phyloP scores from a whole-genome alignment of 2,113 vertebrate species.

The Corynorhinus townsendii region DNA sequence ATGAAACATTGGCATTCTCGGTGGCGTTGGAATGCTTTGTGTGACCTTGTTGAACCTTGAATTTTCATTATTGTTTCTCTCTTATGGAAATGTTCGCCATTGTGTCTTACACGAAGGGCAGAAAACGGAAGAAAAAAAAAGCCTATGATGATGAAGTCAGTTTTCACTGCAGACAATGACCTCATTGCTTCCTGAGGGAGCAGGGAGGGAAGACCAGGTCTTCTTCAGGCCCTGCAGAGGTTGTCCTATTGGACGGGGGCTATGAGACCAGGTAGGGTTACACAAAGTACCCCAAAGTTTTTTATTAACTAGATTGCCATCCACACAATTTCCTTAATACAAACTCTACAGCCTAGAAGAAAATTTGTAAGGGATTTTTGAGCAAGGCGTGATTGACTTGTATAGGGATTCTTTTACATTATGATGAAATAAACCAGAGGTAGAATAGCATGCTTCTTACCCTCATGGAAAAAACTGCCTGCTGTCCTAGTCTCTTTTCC shows the following conservation, averaged over 20 bases:
- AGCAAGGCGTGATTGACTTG: background rate
- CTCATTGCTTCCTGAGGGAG: background rate
- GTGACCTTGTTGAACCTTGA: constrained; percentile 28
- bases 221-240: background rate
- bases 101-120: background rate
- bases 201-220: background rate
- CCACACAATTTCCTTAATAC: background rate
- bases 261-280: fast-evolving
- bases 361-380: background rate
- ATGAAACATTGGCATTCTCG: constrained; percentile 15
- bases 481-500: fast-evolving
- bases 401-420: background rate
- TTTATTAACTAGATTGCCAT: background rate
- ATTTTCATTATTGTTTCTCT: constrained; percentile 55
- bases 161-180: background rate
- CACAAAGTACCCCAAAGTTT: background rate
- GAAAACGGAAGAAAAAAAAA: background rate
- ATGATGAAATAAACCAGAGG: background rate
- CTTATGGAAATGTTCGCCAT: background rate
- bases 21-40: background rate
- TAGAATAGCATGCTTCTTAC: background rate
- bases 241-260: background rate
- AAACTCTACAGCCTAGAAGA: background rate
- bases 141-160: background rate
- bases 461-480: background rate